phyloP scores from a whole-genome alignment of 2,888 invertebrate genomes.

The Halocaridina rubra region DNA sequence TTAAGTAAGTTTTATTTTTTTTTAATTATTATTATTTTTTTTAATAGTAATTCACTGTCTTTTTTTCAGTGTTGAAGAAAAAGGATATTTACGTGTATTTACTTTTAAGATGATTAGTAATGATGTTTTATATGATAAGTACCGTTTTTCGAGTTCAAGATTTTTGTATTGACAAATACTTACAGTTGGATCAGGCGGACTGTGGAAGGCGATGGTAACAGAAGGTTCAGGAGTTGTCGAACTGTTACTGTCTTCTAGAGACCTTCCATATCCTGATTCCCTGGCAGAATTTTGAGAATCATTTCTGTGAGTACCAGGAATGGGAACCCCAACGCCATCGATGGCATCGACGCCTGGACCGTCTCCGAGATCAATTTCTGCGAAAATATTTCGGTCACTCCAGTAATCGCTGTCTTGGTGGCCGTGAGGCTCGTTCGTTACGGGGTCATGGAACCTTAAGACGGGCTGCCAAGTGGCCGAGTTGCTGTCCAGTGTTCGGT shows the following conservation, averaged over 20 bases:
- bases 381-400: slow-evolving; percentile 9
- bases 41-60: too few species aligned
- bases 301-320: neutral
- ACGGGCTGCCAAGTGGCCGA: slow-evolving; percentile 1
- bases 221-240: slow-evolving; percentile 37
- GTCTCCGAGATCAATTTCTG: slow-evolving; percentile 33
- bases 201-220: slow-evolving; percentile 24
- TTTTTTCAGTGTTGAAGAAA: too few species aligned
- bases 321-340: neutral
- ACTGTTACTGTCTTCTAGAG: slow-evolving; percentile 44
- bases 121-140: too few species aligned
- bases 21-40: too few species aligned
- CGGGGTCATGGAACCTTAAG: slow-evolving; percentile 6
- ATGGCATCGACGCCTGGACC: neutral
- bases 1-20: too few species aligned
- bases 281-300: slow-evolving; percentile 35
- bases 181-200: slow-evolving; percentile 27
- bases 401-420: slow-evolving; percentile 19
- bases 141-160: too few species aligned
- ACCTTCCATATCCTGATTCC: slow-evolving; percentile 47
- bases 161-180: too few species aligned
- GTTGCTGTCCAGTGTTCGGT: neutral
- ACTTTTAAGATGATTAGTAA: too few species aligned
- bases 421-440: slow-evolving; percentile 26
- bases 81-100: too few species aligned